These are phyloP conservation scores for Drosophila watanabei DNA, from an alignment of 1,140 invertebrate genomes.

Conservation along the genomic window DNA sequence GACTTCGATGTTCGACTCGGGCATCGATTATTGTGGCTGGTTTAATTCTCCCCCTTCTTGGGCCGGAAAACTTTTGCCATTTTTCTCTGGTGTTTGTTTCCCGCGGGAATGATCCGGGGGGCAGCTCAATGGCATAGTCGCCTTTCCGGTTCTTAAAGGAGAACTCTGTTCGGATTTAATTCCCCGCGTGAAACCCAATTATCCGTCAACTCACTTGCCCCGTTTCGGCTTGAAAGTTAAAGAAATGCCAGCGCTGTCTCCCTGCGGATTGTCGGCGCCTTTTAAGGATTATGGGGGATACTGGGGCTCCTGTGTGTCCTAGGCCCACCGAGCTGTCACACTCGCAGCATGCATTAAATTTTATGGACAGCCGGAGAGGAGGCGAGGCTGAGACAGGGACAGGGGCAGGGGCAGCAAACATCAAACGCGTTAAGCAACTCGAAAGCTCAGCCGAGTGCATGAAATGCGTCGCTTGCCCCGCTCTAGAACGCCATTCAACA, in stretches of 20 bases:
- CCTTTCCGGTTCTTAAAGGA: constrained; percentile 17
- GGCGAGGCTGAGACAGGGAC: neutral
- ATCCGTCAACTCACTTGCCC: constrained; percentile 22
- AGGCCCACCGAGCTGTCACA: constrained; percentile 54
- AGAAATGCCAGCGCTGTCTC: constrained; percentile 32
- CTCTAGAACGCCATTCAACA: constrained; percentile 65
- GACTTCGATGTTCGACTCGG: constrained; percentile 60
- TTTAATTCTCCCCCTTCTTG: constrained; percentile 34
- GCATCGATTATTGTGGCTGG: constrained; percentile 71
- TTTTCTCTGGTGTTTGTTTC: constrained; percentile 54
- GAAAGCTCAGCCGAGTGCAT: constrained; percentile 79
- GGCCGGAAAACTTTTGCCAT: constrained; percentile 58
- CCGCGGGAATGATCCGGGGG: constrained; percentile 20
- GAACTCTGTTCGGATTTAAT: constrained; percentile 18
- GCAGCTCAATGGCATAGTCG: constrained; percentile 21
- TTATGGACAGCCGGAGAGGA: constrained; percentile 34
- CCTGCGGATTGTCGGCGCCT: constrained; percentile 12
- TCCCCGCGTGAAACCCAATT: constrained; percentile 34
- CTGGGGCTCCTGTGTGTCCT: constrained; percentile 6
- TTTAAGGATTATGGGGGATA: constrained; percentile 32
- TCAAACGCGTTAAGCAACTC: constrained; percentile 80
- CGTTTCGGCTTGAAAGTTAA: constrained; percentile 26
- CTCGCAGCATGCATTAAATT: constrained; percentile 62
- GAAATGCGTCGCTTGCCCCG: constrained; percentile 59
- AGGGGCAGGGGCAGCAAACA: constrained; percentile 51